Conservation (phyloP, 1,140 invertebrate species). For the Drosophila nebulosa region DNA sequence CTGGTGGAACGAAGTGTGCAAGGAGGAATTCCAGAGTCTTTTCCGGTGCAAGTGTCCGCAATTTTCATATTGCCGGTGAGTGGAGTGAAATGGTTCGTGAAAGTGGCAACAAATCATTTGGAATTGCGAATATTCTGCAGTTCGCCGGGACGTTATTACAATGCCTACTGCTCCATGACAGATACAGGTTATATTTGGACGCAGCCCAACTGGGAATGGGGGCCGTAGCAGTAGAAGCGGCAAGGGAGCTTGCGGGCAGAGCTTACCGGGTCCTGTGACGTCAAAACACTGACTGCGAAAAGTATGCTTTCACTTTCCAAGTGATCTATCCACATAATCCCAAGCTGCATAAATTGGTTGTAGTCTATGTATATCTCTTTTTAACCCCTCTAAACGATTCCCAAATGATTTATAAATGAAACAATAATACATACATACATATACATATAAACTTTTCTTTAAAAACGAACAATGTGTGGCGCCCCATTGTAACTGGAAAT, state of each 20-base stretch:
- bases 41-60: slow-evolving; percentile 93
- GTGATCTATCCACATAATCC: neutral
- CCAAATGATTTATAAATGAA: neutral
- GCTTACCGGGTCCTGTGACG: slow-evolving; percentile 33
- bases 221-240: slow-evolving; percentile 22
- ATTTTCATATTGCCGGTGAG: slow-evolving; percentile 91
- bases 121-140: slow-evolving; percentile 32
- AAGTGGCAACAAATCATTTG: neutral
- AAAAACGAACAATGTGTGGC: neutral
- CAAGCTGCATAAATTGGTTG: neutral
- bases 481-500: neutral
- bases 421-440: neutral
- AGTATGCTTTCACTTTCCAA: slow-evolving; percentile 37
- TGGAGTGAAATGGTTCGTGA: neutral
- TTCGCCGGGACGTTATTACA: slow-evolving; percentile 92
- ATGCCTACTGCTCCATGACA: slow-evolving; percentile 94
- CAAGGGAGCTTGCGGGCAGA: slow-evolving; percentile 8
- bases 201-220: slow-evolving; percentile 86
- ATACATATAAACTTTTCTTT: neutral
- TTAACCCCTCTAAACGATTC: neutral
- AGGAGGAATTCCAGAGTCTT: slow-evolving; percentile 92
- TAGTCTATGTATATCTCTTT: neutral
- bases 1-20: slow-evolving; percentile 96
- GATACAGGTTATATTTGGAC: slow-evolving; percentile 94
- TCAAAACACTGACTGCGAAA: slow-evolving; percentile 58